These are phyloP conservation scores for Tenodera sinensis DNA, from an alignment of 2,888 invertebrate genomes.

Conservation along the genomic window DNA sequence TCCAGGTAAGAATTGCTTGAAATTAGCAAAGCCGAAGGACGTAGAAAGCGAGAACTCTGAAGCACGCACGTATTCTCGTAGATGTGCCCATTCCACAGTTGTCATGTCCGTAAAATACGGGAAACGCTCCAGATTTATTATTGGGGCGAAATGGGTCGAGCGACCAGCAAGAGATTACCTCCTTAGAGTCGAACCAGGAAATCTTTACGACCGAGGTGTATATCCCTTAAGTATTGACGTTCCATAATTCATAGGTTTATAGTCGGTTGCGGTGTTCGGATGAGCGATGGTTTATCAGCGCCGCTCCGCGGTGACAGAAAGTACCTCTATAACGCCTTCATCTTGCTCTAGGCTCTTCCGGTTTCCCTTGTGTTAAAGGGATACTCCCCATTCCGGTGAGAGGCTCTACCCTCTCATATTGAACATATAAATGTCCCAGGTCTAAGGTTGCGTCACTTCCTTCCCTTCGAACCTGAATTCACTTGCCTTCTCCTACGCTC, in stretches of 20 bases:
- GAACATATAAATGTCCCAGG: not conserved
- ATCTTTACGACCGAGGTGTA: not conserved
- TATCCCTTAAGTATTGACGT: not conserved
- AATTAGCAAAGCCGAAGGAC: no score
- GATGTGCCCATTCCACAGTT: no score
- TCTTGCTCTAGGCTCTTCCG: not conserved
- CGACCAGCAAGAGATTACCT: not conserved
- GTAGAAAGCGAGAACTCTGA: no score
- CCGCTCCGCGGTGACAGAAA: not conserved
- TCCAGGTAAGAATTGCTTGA: no score
- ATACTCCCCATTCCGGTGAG: not conserved
- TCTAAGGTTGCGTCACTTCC: not conserved
- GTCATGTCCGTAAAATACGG: no score
- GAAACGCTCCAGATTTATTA: not conserved
- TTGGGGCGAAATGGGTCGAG: not conserved
- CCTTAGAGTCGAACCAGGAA: not conserved
- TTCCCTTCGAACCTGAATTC: not conserved
- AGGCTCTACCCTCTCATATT: not conserved
- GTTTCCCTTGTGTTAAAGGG: not conserved
- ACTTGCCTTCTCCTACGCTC: not conserved
- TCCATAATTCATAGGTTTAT: not conserved
- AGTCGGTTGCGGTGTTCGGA: not conserved
- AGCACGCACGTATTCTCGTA: no score
- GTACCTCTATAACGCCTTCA: not conserved
- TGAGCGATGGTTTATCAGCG: no score